These are phyloP conservation scores for Colletes latitarsis DNA, from an alignment of 1,140 invertebrate genomes.

Conservation along the genomic window DNA sequence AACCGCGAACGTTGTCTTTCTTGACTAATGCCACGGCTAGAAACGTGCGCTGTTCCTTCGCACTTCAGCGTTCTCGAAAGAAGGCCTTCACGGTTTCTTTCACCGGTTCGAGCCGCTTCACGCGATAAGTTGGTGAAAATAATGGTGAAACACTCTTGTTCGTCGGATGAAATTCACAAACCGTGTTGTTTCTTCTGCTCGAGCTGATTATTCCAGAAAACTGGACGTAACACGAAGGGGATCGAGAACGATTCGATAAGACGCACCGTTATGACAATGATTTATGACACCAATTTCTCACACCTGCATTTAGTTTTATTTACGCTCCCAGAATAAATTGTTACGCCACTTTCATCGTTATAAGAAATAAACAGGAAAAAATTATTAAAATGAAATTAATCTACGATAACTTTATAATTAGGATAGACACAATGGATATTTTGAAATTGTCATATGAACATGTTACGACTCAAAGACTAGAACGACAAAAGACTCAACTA, in stretches of 20 bases:
- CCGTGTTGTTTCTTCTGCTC: neutral
- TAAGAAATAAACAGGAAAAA: no score
- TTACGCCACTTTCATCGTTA: no score
- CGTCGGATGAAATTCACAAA: slow-evolving; percentile 35
- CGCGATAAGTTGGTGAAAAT: slow-evolving; percentile 69
- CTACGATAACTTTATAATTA: no score
- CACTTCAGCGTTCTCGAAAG: slow-evolving; percentile 41
- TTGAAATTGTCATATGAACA: no score
- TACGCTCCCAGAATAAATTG: no score
- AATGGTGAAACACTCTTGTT: slow-evolving; percentile 56
- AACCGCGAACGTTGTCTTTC: neutral
- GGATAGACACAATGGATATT: no score
- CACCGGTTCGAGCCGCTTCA: slow-evolving; percentile 49
- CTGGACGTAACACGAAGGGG: neutral
- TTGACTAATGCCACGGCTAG: neutral
- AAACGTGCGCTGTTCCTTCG: slow-evolving; percentile 27
- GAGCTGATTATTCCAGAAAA: neutral
- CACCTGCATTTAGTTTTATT: no score
- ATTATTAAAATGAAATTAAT: no score
- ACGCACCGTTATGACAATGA: no score
- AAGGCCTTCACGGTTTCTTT: slow-evolving; percentile 64
- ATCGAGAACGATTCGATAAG: neutral
- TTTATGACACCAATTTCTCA: no score
- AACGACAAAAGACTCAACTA: no score
- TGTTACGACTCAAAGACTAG: no score